Percentiles rank a stretch among this genome's conserved stretches.
Evolutionary conservation across 2,888 invertebrate genomes (phyloP).

Genomic region (Himalopsyche japonica): DNA sequence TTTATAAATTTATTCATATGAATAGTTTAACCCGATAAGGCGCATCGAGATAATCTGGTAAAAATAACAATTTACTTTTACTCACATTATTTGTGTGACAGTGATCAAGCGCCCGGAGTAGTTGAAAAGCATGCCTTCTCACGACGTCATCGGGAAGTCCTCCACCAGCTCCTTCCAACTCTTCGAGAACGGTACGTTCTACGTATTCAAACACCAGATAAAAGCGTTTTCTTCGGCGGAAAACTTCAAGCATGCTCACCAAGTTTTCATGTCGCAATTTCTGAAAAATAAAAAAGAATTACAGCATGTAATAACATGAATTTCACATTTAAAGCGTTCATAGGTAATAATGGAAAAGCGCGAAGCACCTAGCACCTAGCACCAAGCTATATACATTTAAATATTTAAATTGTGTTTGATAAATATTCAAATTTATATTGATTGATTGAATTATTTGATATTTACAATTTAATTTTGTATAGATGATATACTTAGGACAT

Average conservation of each 20-base stretch:
- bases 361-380: too few relatives aligned
- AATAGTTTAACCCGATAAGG: too few relatives aligned
- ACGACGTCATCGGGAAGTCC: conserved; percentile 76
- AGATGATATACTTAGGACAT: too few relatives aligned
- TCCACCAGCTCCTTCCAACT: conserved; percentile 72
- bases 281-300: conserved; percentile 52
- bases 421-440: too few relatives aligned
- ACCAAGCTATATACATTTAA: too few relatives aligned
- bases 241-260: conserved; percentile 87
- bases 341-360: too few relatives aligned
- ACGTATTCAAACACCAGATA: conserved; percentile 88
- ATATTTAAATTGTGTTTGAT: too few relatives aligned
- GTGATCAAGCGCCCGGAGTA: conserved; percentile 78
- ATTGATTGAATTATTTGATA: too few relatives aligned
- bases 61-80: conserved; percentile 17
- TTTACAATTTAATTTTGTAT: too few relatives aligned
- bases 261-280: conserved; percentile 86
- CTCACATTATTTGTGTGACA: conserved; percentile 84
- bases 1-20: too few relatives aligned
- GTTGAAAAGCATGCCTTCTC: conserved; percentile 78
- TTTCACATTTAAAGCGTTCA: too few relatives aligned
- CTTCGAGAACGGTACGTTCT: conserved; percentile 83
- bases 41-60: not conserved
- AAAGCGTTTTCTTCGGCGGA: conserved; percentile 79
- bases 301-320: too few relatives aligned